phyloP scores from a whole-genome alignment of 37 sponge, comb jelly and placozoan species.

The Chondrosia reniformis region DNA sequence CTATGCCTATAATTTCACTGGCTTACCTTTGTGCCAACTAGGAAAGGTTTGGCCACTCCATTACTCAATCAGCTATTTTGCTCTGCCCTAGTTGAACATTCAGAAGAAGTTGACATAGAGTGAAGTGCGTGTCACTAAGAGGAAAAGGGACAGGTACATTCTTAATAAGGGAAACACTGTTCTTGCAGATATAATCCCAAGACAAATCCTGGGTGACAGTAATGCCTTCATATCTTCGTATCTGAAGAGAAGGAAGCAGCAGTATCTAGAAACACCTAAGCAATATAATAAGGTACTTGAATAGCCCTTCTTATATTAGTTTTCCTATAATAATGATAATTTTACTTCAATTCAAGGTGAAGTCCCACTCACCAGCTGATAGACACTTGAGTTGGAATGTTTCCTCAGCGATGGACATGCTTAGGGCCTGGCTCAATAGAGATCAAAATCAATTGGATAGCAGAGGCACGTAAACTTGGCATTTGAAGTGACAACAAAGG shows the following conservation, averaged over 20 bases:
- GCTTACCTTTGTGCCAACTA: neutral
- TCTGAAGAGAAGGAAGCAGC: neutral
- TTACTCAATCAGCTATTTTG: conserved; percentile 2
- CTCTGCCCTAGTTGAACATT: neutral
- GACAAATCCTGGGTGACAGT: neutral
- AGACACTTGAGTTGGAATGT: neutral
- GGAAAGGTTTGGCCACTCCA: neutral
- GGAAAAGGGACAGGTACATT: conserved; percentile 2
- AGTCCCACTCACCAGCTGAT: conserved; percentile 17
- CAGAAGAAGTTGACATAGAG: neutral
- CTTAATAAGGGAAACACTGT: neutral
- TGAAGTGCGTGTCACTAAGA: neutral
- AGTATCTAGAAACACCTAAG: neutral
- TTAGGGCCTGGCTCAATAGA: neutral
- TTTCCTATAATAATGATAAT: no score
- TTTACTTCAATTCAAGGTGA: neutral
- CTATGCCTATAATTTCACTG: neutral
- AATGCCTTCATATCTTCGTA: neutral
- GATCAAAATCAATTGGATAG: conserved; percentile 6
- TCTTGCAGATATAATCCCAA: neutral
- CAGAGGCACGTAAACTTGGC: neutral
- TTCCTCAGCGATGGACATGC: neutral
- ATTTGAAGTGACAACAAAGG: neutral
- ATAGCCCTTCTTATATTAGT: no score
- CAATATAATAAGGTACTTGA: no score